Base-by-base conservation (phyloP, 1,140 invertebrate species). In the Ectropis grisescens region DNA sequence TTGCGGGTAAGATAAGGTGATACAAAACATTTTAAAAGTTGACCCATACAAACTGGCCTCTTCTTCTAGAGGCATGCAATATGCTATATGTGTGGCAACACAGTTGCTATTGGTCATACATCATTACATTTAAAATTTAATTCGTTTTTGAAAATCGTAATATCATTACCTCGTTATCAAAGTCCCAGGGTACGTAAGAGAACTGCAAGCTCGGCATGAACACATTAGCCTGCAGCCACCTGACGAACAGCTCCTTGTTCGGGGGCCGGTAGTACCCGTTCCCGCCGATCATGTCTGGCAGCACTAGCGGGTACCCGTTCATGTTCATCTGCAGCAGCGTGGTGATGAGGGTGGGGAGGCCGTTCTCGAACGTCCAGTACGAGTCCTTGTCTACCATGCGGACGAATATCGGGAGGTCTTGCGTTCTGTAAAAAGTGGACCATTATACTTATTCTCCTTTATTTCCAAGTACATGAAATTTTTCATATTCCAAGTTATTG, bases 241-340 rank as follows among this genome's bases (percentile, higher is more conserved):
- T 82, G 30, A 97, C 87, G 57, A 91, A 96, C 3, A 97, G 75
- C 64, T 97, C 91, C 42, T 88, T 87, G 7, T 84, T 84, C 1
- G 88, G 88, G 2, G 69, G 86, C 62, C 84, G 81, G 22, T 83
- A 72, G 12, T 94, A 93, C 0, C 88, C 91, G 64, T 96, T 96
- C 1, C 95, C 95, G 3, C 95, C 95, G 45, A 98, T 90, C 91
- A 97, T 95, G 60, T 97, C 95, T 0, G 94, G 93, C 1, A 97
- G 71, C 2, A 96, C 90, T 50, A 92, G 89, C 0, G 90, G 86
- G 71, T 97, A 97, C 2, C 95, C 95, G 47, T 91, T 88, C 24
- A 96, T 65, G 49, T 93, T 93, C 83, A 93, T 88, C 49, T 91
- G 89, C 1, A 96, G 70, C 0, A 92, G 68, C 1, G 92, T 91